Evolutionary conservation across 2,888 invertebrate genomes (phyloP), one percentile per base, ranked within the genome.

Genomic region (Drosophila neotestacea): DNA sequence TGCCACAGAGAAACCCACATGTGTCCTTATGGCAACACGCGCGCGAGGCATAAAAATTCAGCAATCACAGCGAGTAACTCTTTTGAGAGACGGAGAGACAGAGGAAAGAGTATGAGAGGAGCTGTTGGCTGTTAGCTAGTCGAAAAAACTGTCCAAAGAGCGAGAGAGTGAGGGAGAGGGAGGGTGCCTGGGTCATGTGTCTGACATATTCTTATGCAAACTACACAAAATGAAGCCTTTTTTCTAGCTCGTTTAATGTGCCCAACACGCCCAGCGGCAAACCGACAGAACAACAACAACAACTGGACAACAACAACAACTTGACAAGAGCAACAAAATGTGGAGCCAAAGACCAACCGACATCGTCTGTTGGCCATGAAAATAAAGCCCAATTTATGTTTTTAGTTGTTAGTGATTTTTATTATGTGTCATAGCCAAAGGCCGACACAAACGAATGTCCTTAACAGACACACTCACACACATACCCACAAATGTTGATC

Each of bases 371-470:
- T 81, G 85, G 75, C 82, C 84, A 85, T 84, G 84, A 81, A 85
- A 84, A 77, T 87, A 85, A 85, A 85, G 86, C 76, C 84, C 73
- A 86, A 85, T 85, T 85, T 85, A 85, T 85, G 85, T 79, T 88
- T 84, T 83, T 85, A 81, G 88, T 86, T 85, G 84, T 83, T 83
- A 81, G 82, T 85, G 85, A 88, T 85, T 88, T 85, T 85, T 85
- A 88, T 85, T 85, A 88, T 88, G 86, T 85, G 85, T 83, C 84
- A 84, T 79, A 81, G 82, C 75, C 87, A 81, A 79, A 67, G 68
- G 74, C 61, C 68, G 47, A 64, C 67, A 59, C 34, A 34, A 64
- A 41, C 61, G 64, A 58, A 64, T 62, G 52, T 65, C 38, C 48
- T 65, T 48, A 22, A n/a, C 48, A 50, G 44, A 52, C 46, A 46